phyloP scores from a whole-genome alignment of 2,113 vertebrate genomes.

The Laticauda colubrina region DNA sequence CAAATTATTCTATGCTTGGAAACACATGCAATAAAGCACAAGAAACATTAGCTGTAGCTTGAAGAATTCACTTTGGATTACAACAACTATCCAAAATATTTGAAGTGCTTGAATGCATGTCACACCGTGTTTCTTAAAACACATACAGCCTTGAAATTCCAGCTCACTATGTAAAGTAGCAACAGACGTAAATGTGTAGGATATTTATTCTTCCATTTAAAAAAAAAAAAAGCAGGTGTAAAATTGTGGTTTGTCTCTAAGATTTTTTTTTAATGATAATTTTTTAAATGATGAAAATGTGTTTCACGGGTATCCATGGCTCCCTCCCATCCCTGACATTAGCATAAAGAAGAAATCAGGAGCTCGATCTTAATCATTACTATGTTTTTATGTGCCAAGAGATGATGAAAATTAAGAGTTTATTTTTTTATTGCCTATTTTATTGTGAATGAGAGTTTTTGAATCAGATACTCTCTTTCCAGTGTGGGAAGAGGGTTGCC shows the following conservation, averaged over 20 bases:
- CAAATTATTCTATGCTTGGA: conserved; percentile 50
- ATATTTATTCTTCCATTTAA: conserved; percentile 46
- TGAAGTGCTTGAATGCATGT: conserved; percentile 45
- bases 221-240: conserved; percentile 49
- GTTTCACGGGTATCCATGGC: conserved; percentile 55
- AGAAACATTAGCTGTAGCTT: conserved; percentile 50
- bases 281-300: conserved; percentile 33
- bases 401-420: conserved; percentile 66
- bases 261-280: conserved; percentile 12
- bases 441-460: conserved; percentile 61
- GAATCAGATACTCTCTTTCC: conserved; percentile 57
- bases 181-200: conserved; percentile 31
- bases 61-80: conserved; percentile 40
- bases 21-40: conserved; percentile 48
- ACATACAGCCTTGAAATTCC: conserved; percentile 50
- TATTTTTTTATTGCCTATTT: conserved; percentile 76
- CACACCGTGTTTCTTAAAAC: conserved; percentile 45
- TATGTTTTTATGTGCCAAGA: conserved; percentile 56
- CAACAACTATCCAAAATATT: conserved; percentile 45
- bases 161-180: conserved; percentile 37
- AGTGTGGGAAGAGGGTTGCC: conserved; percentile 45
- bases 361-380: conserved; percentile 54
- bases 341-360: conserved; percentile 51
- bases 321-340: conserved; percentile 54
- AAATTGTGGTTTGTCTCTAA: conserved; percentile 37